These are phyloP conservation scores for Zhengitettix transpicula DNA, from an alignment of 2,888 invertebrate species.

Conservation along the genomic window DNA sequence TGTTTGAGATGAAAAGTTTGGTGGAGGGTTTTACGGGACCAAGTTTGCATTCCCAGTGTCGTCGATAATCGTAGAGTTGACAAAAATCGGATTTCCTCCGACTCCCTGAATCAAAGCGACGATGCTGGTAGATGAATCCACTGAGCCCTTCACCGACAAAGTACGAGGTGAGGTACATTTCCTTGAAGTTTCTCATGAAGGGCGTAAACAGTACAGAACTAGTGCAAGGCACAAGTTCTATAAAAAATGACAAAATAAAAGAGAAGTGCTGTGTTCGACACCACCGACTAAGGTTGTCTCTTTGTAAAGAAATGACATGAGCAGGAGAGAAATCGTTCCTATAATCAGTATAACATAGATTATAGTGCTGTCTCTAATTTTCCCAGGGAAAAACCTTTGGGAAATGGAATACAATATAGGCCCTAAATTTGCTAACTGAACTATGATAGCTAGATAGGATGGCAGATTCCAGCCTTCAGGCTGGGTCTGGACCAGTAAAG, in stretches of 20 bases:
- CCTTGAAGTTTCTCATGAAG: constrained; percentile 57
- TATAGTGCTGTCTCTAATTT: constrained; percentile 26
- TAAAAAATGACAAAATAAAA: constrained; percentile 34
- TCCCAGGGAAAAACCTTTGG: constrained; percentile 6
- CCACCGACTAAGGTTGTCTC: constrained; percentile 35
- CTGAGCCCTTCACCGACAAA: constrained; percentile 69
- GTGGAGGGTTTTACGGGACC: constrained; percentile 26
- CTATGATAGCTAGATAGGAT: constrained; percentile 63
- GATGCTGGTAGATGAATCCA: constrained; percentile 62
- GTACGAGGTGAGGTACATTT: constrained; percentile 61
- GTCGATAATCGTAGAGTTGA: constrained; percentile 17
- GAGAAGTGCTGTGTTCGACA: constrained; percentile 19
- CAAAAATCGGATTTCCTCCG: constrained; percentile 37
- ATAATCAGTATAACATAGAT: constrained; percentile 36
- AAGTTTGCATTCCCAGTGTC: constrained; percentile 17
- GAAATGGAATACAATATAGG: constrained; percentile 45
- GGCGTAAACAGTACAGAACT: constrained; percentile 68
- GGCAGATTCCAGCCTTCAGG: constrained; percentile 82
- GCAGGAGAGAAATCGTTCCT: constrained; percentile 36
- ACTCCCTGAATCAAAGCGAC: constrained; percentile 65
- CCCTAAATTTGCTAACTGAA: constrained; percentile 71
- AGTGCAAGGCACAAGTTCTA: constrained; percentile 46
- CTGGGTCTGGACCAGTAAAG: constrained; percentile 57
- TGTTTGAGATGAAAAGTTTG: constrained; percentile 43
- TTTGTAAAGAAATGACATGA: constrained; percentile 42